phyloP scores from a whole-genome alignment of 1,140 invertebrate species.

The Drosophila saltans region DNA sequence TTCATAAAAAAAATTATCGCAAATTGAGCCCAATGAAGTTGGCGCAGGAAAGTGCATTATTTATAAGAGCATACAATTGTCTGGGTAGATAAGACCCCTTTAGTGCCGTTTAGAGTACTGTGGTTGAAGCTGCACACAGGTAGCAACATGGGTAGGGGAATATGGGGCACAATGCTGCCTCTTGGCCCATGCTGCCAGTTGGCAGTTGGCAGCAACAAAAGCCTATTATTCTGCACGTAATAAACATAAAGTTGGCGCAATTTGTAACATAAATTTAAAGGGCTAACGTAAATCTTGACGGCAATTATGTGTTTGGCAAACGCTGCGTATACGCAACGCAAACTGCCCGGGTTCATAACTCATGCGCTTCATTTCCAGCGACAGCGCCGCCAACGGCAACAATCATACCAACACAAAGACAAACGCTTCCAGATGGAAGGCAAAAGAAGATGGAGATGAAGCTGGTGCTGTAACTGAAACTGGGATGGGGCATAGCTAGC shows the following conservation, averaged over 20 bases:
- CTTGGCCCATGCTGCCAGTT: conserved; percentile 1
- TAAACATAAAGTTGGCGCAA: conserved; percentile 74
- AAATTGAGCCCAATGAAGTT: conserved; percentile 45
- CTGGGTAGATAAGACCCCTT: conserved; percentile 58
- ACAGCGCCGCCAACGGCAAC: conserved; percentile 19
- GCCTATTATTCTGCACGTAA: conserved; percentile 76
- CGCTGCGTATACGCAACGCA: conserved; percentile 58
- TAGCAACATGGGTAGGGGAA: not conserved
- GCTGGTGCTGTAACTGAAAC: not conserved
- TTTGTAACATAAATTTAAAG: conserved; percentile 74
- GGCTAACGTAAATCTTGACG: conserved; percentile 70
- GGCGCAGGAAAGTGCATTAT: conserved; percentile 62
- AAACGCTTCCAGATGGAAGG: conserved; percentile 14
- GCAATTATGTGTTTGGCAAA: conserved; percentile 73
- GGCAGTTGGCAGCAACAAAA: conserved; percentile 56
- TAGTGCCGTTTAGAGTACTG: conserved; percentile 37
- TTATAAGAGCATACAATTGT: conserved; percentile 52
- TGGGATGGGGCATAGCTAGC: conserved; percentile 21
- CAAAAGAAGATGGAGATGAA: conserved; percentile 12
- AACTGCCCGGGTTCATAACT: conserved; percentile 60
- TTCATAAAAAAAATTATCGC: conserved; percentile 43
- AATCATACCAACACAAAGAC: conserved; percentile 28
- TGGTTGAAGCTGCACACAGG: not conserved
- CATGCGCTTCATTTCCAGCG: conserved; percentile 66
- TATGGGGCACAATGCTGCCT: not conserved